A percentile compares a stretch with the other conserved stretches of the same genome.
phyloP scores from a whole-genome alignment of 2,888 invertebrate genomes.

The Caenorhabditis wallacei region DNA sequence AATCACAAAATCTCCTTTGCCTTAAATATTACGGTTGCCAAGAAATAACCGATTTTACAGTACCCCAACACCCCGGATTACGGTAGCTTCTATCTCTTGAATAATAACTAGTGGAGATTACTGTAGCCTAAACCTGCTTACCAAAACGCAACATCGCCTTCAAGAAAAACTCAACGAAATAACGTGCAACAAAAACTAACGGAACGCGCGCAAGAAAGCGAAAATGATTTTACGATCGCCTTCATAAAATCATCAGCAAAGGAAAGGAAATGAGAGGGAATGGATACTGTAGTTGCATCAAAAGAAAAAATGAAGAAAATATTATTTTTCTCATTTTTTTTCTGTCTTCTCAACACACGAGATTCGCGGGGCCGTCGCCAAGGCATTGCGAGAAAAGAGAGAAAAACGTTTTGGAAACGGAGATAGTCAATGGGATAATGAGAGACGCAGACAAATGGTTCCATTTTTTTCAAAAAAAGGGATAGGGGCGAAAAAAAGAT shows the following conservation, averaged over 20 bases:
- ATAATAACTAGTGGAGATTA: too few relatives aligned
- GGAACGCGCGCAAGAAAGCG: background rate
- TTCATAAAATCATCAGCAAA: conserved; percentile 2
- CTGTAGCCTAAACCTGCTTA: background rate
- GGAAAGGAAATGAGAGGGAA: too few relatives aligned
- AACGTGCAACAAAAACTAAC: too few relatives aligned
- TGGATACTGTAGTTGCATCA: too few relatives aligned
- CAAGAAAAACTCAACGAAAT: background rate
- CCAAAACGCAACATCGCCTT: background rate
- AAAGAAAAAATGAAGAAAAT: too few relatives aligned
- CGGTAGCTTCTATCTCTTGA: background rate
- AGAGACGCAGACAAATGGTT: background rate
- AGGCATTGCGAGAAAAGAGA: background rate
- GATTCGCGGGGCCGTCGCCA: background rate
- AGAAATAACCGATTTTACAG: too few relatives aligned
- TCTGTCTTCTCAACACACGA: too few relatives aligned
- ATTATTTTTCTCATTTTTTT: too few relatives aligned
- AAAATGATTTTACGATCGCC: conserved; percentile 33
- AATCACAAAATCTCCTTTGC: too few relatives aligned
- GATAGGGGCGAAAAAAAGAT: background rate
- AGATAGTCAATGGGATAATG: background rate
- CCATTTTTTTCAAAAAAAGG: background rate
- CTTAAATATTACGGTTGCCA: too few relatives aligned
- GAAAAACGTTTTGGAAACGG: background rate
- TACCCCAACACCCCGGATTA: too few relatives aligned